Conservation (phyloP, 1,140 invertebrate species). For the Musca vetustissima region DNA sequence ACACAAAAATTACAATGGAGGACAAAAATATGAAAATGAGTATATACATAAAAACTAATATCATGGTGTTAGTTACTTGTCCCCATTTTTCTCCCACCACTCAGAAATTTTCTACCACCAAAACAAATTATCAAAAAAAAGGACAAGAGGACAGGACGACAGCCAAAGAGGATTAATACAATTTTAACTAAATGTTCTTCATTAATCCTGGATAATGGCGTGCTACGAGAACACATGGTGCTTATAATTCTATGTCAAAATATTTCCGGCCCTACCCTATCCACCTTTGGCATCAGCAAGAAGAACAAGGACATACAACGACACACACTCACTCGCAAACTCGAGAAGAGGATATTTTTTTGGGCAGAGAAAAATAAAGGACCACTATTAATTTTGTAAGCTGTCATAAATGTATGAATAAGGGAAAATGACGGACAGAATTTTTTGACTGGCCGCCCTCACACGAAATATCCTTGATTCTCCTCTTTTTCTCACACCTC, state of each 20-base stretch:
- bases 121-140: no score
- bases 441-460: no score
- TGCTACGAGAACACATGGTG: constrained; percentile 16
- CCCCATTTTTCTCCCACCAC: neutral
- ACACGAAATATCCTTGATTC: no score
- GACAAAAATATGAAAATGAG: no score
- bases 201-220: constrained; percentile 20
- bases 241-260: constrained; percentile 5
- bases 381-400: no score
- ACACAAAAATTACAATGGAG: neutral
- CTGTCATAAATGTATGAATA: no score
- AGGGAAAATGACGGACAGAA: no score
- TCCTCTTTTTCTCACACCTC: no score
- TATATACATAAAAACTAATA: neutral
- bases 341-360: no score
- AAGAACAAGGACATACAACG: neutral
- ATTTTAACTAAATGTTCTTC: constrained; percentile 14
- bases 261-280: neutral
- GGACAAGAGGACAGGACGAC: neutral
- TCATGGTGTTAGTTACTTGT: neutral
- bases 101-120: no score
- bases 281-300: no score
- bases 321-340: neutral
- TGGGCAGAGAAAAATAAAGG: no score
- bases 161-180: constrained; percentile 2